A percentile compares a stretch with the other conserved stretches of the same genome.
Evolutionary conservation across 2,888 invertebrate genomes (phyloP).

Genomic region (Junonia oenone): DNA sequence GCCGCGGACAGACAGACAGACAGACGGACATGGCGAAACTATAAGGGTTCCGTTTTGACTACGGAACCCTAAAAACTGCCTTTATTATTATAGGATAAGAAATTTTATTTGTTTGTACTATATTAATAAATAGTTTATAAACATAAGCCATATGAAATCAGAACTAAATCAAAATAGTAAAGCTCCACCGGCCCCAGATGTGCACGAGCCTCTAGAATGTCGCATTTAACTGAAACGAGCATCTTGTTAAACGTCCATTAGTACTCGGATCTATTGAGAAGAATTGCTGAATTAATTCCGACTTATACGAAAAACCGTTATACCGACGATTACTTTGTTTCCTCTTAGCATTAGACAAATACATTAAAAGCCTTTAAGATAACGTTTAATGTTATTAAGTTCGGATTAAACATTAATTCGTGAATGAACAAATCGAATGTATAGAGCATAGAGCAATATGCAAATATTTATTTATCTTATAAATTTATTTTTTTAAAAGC

Average conservation of each 20-base stretch:
- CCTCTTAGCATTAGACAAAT: constrained; percentile 9
- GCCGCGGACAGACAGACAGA: no score
- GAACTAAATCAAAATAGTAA: no score
- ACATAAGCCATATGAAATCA: no score
- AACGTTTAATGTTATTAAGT: constrained; percentile 9
- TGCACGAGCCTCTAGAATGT: constrained; percentile 3
- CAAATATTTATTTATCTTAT: no score
- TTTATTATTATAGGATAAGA: no score
- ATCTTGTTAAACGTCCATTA: constrained; percentile 19
- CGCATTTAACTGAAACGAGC: constrained; percentile 14
- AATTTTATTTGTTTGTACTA: no score
- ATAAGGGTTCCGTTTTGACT: no score
- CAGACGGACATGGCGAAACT: no score
- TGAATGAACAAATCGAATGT: neutral
- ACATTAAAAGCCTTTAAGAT: constrained; percentile 14
- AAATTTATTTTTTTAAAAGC: no score
- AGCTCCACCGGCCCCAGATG: neutral
- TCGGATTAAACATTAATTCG: neutral
- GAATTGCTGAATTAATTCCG: constrained; percentile 27
- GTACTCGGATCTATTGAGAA: constrained; percentile 19
- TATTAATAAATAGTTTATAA: no score
- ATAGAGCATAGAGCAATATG: no score
- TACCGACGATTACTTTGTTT: constrained; percentile 17
- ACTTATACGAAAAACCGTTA: constrained; percentile 17
- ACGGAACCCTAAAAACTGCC: no score